Percentiles rank a stretch among this genome's conserved stretches.
These are phyloP conservation scores for Eriocheir sinensis DNA, from an alignment of 1,140 invertebrate species.

Conservation along the genomic window DNA sequence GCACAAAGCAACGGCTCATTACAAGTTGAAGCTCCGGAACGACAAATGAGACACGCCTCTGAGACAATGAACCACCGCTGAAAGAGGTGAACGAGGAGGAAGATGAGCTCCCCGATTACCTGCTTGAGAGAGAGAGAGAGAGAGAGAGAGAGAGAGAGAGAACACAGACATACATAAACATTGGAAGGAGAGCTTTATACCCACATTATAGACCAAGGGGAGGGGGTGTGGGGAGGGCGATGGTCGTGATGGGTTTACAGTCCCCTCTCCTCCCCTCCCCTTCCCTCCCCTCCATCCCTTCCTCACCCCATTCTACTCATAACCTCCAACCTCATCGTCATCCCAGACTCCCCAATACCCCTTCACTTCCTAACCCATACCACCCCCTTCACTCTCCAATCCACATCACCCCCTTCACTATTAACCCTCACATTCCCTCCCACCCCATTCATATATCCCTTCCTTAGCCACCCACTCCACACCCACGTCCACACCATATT, in stretches of 20 bases:
- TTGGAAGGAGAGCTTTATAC: background rate
- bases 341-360: background rate
- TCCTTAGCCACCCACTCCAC: too few species aligned
- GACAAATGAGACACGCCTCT: constrained; percentile 22
- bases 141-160: background rate
- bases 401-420: too few species aligned
- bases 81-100: background rate
- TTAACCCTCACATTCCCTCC: too few species aligned
- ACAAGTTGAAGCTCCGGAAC: background rate
- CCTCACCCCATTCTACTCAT: too few species aligned
- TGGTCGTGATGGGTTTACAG: background rate
- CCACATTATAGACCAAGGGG: background rate
- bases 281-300: background rate
- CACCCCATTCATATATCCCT: too few species aligned
- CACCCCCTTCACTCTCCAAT: too few species aligned
- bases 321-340: too few species aligned
- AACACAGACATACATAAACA: constrained; percentile 25
- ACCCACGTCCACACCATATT: too few species aligned
- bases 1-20: constrained; percentile 23
- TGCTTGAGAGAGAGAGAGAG: too few species aligned
- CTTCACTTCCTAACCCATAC: too few species aligned
- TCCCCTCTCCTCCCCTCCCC: background rate
- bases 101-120: constrained; percentile 1
- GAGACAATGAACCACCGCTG: constrained; percentile 20
- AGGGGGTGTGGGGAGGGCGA: background rate